These are phyloP conservation scores for Aldabrachelys gigantea DNA, from an alignment of 2,113 vertebrate genomes.

Conservation along the genomic window DNA sequence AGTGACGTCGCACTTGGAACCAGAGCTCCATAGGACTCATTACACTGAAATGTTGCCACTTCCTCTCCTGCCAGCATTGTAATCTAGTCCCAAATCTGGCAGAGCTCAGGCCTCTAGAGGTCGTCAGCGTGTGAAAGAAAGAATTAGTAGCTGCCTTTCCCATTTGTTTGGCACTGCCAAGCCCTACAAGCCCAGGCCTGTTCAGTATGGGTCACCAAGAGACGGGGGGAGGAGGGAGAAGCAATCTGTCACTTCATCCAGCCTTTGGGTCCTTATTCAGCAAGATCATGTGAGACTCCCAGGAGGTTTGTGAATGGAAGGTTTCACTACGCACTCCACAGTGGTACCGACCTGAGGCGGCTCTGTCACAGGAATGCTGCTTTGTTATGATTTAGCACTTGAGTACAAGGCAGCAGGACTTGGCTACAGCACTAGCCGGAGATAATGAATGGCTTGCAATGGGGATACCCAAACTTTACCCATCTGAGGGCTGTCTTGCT, in stretches of 20 bases:
- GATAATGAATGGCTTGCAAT: accelerated
- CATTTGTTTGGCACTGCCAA: conserved; percentile 42
- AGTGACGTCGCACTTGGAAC: neutral
- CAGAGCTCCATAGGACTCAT: neutral
- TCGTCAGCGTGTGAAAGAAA: neutral
- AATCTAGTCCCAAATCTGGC: neutral
- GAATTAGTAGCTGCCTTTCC: conserved; percentile 12
- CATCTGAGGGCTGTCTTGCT: too few species aligned
- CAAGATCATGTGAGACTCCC: neutral
- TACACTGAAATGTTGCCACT: neutral
- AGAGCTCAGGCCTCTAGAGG: conserved; percentile 20
- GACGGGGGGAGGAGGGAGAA: neutral
- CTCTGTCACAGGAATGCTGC: accelerated
- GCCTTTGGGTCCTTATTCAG: conserved; percentile 27
- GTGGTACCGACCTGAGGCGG: neutral
- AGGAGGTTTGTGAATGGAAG: neutral
- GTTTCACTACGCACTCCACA: neutral
- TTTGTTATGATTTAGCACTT: neutral
- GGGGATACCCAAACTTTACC: accelerated
- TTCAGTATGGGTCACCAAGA: conserved; percentile 37
- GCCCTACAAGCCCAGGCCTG: conserved; percentile 80
- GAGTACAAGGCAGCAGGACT: neutral
- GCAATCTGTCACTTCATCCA: conserved; percentile 20
- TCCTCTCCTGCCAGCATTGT: neutral
- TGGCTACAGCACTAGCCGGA: neutral